phyloP scores from a whole-genome alignment of 2,113 vertebrate genomes.

The Neodontobutis hainanensis region DNA sequence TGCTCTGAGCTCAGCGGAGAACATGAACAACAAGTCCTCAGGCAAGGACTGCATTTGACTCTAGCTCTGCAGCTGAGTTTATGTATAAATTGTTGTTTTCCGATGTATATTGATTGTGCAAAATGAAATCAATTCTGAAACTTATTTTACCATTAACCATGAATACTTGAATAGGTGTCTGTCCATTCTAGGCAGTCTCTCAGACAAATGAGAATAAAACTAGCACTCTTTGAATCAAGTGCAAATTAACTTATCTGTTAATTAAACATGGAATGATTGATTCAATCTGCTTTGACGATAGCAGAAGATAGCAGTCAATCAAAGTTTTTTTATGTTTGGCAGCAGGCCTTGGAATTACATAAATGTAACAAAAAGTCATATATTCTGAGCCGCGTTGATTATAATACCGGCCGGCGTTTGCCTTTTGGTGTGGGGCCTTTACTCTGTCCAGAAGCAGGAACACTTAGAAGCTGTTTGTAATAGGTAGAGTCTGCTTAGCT shows the following conservation, averaged over 20 bases:
- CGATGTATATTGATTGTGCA: background rate
- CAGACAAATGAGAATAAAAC: slow-evolving; percentile 43
- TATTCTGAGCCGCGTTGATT: too few species aligned
- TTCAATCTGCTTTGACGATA: background rate
- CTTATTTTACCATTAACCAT: slow-evolving; percentile 37
- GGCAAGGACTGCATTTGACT: slow-evolving; percentile 5
- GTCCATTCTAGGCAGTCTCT: slow-evolving; percentile 53
- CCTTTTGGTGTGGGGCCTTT: too few species aligned
- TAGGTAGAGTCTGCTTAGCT: background rate
- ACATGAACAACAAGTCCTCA: slow-evolving; percentile 18
- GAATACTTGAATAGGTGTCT: slow-evolving; percentile 57
- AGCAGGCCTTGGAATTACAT: background rate
- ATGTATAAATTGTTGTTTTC: slow-evolving; percentile 19
- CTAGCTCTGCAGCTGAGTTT: background rate
- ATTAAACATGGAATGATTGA: background rate
- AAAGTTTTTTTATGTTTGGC: slow-evolving; percentile 2
- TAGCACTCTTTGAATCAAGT: slow-evolving; percentile 15
- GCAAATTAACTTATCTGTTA: slow-evolving; percentile 2
- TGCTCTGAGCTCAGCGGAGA: slow-evolving; percentile 22
- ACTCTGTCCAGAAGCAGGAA: too few species aligned
- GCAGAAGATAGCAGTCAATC: background rate
- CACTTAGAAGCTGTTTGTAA: background rate
- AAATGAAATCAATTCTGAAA: slow-evolving; percentile 29
- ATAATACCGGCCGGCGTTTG: too few species aligned
- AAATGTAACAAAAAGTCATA: too few species aligned